Evolutionary conservation across 2,113 vertebrate genomes (phyloP), one percentile per base, ranked within the genome.

Genomic region (Xerus inauris): DNA sequence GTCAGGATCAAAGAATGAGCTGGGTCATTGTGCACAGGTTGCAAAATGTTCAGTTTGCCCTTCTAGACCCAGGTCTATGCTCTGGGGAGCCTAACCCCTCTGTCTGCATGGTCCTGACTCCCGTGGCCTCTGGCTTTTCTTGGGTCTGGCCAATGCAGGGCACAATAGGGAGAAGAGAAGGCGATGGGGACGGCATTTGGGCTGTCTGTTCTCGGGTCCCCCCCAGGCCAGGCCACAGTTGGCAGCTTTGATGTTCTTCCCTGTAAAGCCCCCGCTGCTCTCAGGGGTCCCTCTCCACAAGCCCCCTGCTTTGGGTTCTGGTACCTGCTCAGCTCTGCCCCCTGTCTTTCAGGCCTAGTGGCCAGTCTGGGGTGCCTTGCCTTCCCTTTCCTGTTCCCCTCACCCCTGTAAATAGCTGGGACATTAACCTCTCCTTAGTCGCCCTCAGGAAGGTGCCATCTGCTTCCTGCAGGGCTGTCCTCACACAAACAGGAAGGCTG

Each of bases 11-110:
- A 54, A 42, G 69, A 57, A 57, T 57, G 54, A 57, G 54, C 54
- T 1, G 54, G 20, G 54, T 22, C 20, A 0, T 9, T 0, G 1
- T 22, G 11, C 22, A 1, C 0, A 35, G 3, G 32, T 6, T 0
- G 8, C 38, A n/a, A n/a, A 45, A 0, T 54, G 28, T 57, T 35
- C 79, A n/a, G 7, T 24, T 54, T 24, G n/a, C 22, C 77, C 62
- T 38, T 87, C 19, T 5, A 28, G 73, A 47, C 10, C 17, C 65
- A 4, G 6, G 32, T 45, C 38, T 8, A 3, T 38, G 69, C 22
- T 42, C 19, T 7, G 5, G 77, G 30, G 6, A n/a, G 16, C 17
- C 9, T 7, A 3, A 3, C 16, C 16, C 51, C n/a, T 62, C 17
- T 35, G 5, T 42, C 12, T 16, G 6, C 3, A 9, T 62, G 40